Conservation (phyloP, 92 coral and sea anemone genomes). For the Epizoanthus scotinus region DNA sequence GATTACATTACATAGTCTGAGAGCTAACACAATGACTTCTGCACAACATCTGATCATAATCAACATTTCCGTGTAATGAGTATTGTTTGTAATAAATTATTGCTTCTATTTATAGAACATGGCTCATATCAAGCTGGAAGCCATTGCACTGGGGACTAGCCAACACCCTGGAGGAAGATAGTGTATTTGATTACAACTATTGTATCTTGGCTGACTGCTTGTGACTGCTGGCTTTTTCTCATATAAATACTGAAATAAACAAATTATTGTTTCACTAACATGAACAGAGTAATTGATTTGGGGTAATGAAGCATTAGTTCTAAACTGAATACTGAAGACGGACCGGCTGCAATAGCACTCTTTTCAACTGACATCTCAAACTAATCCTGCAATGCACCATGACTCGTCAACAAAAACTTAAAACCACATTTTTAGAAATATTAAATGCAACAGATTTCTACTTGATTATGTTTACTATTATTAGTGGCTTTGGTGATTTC, state of each 20-base stretch:
- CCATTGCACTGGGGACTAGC: background rate
- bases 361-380: too few species aligned
- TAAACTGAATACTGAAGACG: too few species aligned
- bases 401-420: too few species aligned
- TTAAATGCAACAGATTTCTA: too few species aligned
- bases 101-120: background rate
- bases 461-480: too few species aligned
- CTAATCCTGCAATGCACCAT: too few species aligned
- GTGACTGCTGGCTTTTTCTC: conserved; percentile 25
- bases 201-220: background rate
- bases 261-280: background rate
- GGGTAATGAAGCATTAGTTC: too few species aligned
- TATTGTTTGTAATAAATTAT: background rate
- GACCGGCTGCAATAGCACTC: too few species aligned
- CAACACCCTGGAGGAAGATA: background rate
- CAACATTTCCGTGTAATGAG: background rate
- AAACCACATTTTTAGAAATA: too few species aligned
- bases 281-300: background rate
- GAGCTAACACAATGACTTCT: too few species aligned
- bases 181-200: background rate
- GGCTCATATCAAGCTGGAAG: background rate
- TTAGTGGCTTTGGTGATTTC: too few species aligned
- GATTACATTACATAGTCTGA: too few species aligned
- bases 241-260: conserved; percentile 10
- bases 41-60: background rate